Conservation (phyloP, 2,888 invertebrate species). For the Chrysolina oricalcia region DNA sequence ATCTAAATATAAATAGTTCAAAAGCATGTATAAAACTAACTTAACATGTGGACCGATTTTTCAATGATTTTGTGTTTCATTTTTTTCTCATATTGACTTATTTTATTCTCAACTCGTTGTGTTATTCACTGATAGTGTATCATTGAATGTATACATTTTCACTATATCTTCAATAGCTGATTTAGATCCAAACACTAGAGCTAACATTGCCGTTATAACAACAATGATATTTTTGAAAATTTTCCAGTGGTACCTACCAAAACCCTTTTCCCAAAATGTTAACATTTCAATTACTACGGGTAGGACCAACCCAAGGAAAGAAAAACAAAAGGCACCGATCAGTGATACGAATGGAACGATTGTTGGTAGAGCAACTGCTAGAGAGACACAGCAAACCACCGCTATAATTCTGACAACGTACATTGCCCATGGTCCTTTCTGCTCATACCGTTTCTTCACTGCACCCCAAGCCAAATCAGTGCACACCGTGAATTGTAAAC, state of each 20-base stretch:
- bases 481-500: constrained; percentile 98
- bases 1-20: neutral
- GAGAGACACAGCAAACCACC: constrained; percentile 79
- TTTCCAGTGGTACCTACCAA: constrained; percentile 82
- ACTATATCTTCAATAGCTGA: constrained; percentile 79
- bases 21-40: neutral
- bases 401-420: constrained; percentile 82
- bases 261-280: constrained; percentile 89
- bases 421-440: constrained; percentile 82
- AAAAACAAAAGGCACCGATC: constrained; percentile 95
- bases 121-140: neutral
- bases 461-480: constrained; percentile 92
- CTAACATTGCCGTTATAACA: constrained; percentile 83
- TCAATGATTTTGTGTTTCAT: neutral
- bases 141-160: constrained; percentile 43
- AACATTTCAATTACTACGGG: constrained; percentile 90
- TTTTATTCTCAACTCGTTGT: constrained; percentile 3
- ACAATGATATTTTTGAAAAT: constrained; percentile 88
- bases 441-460: constrained; percentile 79
- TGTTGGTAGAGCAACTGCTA: constrained; percentile 90
- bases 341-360: constrained; percentile 92
- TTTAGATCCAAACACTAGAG: constrained; percentile 87
- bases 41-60: neutral
- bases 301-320: constrained; percentile 90
- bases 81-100: neutral